Base-by-base conservation (phyloP, 2,113 vertebrate species). In the Willisornis vidua region DNA sequence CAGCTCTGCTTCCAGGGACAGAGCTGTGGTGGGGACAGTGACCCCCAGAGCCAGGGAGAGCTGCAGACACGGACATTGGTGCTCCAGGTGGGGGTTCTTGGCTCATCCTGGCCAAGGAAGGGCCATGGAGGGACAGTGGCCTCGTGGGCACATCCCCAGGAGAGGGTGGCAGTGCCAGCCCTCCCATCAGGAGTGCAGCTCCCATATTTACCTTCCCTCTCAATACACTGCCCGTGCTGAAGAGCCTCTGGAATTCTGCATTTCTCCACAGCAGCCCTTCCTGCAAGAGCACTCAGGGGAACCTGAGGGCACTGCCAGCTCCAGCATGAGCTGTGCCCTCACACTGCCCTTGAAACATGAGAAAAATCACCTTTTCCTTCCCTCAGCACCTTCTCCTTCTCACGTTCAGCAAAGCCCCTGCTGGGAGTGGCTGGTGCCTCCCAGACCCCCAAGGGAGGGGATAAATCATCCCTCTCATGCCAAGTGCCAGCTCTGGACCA, bases 81-180 rank as follows among this genome's bases (percentile, higher is more conserved):
- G 55, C 72, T 31, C 28, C 66, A 52, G 8, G 45, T 2, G 7
- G 1, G 29, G 19, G 46, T 10, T 59, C 14, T 16, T 4, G 39
- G 68, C 54, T 73, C 13, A 11, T 31, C 13, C 10, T 10, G 52
- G 22, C 24, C 51, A 24, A 39, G 55, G 58, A 62, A 35, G 43
- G 3, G 16, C 14, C 3, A 0, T 13, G 31, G 19, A 20, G 0
- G 3, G 9, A 1, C 4, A 62, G 23, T 0, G 1, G 45, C 46
- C 61, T 28, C 18, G 7, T 1, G 48, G 51, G 0, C 39, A 3
- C 18, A 45, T 25, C 4, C 16, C 49, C 2, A 33, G 68, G 14
- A 35, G 29, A 33, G 19, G 43, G 25, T 20, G 37, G 41, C 63
- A 48, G 25, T 0, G 7, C 45, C 43, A n/a, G 20, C 5, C 10